Evolutionary conservation across 2,888 invertebrate genomes (phyloP).

Genomic region (Ophion slaviceki): DNA sequence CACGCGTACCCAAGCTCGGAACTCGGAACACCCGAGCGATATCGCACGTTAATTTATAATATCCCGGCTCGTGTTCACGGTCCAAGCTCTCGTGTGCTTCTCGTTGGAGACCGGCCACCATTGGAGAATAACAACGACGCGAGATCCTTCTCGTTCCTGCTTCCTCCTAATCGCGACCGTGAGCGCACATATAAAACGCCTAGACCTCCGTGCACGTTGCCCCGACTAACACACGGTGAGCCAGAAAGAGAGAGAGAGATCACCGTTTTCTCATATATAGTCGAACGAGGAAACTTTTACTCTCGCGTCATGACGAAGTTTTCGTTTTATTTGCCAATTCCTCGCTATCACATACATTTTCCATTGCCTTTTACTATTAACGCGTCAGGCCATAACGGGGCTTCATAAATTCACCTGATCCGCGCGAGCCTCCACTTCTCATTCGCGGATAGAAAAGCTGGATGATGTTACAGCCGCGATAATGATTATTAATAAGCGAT

Average conservation of each 20-base stretch:
- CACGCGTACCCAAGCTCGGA: slow-evolving; percentile 42
- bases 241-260: background rate
- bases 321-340: slow-evolving; percentile 52
- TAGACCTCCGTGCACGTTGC: slow-evolving; percentile 57
- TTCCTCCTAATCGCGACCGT: slow-evolving; percentile 62
- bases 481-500: slow-evolving; percentile 30
- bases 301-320: slow-evolving; percentile 52
- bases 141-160: slow-evolving; percentile 57
- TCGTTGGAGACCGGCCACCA: slow-evolving; percentile 38
- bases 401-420: slow-evolving; percentile 42
- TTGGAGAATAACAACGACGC: slow-evolving; percentile 45
- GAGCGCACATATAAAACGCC: slow-evolving; percentile 44
- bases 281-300: slow-evolving; percentile 53
- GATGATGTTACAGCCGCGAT: slow-evolving; percentile 12
- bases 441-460: background rate
- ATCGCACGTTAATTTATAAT: slow-evolving; percentile 69
- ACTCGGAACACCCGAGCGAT: slow-evolving; percentile 57
- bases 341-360: slow-evolving; percentile 35
- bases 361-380: slow-evolving; percentile 50
- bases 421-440: background rate
- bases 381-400: slow-evolving; percentile 31
- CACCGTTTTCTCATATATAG: slow-evolving; percentile 16
- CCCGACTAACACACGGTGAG: slow-evolving; percentile 11
- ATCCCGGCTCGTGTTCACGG: slow-evolving; percentile 64
- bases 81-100: slow-evolving; percentile 53